phyloP scores from a whole-genome alignment of 1,140 invertebrate species.

The Scaptodrosophila lebanonensis region DNA sequence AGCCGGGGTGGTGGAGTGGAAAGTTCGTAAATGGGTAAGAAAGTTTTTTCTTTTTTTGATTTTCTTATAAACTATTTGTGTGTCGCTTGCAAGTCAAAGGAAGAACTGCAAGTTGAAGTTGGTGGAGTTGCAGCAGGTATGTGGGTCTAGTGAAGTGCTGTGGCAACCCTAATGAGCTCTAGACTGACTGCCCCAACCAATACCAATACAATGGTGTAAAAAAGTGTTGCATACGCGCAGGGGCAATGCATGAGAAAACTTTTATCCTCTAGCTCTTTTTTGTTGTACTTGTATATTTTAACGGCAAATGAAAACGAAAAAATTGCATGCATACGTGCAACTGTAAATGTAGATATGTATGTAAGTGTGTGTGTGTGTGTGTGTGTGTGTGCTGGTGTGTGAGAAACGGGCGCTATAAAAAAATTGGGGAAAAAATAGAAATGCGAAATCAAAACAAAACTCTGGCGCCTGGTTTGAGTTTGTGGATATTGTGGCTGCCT shows the following conservation, averaged over 20 bases:
- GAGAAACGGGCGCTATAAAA: slow-evolving; percentile 12
- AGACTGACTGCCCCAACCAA: slow-evolving; percentile 31
- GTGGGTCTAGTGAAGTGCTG: too few species aligned
- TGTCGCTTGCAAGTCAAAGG: slow-evolving; percentile 3
- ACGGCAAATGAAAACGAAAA: slow-evolving; percentile 67
- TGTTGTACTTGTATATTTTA: slow-evolving; percentile 13
- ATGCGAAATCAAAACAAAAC: slow-evolving; percentile 65
- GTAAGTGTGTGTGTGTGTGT: background rate
- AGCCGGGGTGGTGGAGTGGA: slow-evolving; percentile 6
- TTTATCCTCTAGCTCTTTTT: slow-evolving; percentile 28
- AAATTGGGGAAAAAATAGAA: slow-evolving; percentile 31
- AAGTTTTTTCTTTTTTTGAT: slow-evolving; percentile 41
- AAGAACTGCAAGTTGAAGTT: slow-evolving; percentile 1
- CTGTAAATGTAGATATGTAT: slow-evolving; percentile 11
- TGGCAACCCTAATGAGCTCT: slow-evolving; percentile 22
- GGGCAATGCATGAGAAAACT: slow-evolving; percentile 44
- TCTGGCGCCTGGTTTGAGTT: slow-evolving; percentile 41
- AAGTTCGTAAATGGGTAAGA: slow-evolving; percentile 35
- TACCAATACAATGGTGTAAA: slow-evolving; percentile 13
- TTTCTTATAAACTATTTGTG: slow-evolving; percentile 23
- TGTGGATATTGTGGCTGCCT: background rate
- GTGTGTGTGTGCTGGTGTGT: slow-evolving; percentile 1
- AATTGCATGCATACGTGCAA: slow-evolving; percentile 43
- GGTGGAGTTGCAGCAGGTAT: background rate
- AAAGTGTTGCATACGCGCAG: slow-evolving; percentile 58